Percentiles rank a stretch among this genome's conserved stretches.
Evolutionary conservation across 2,797 vertebrate genomes (phyloP).

Genomic region (Gallirallus australis): DNA sequence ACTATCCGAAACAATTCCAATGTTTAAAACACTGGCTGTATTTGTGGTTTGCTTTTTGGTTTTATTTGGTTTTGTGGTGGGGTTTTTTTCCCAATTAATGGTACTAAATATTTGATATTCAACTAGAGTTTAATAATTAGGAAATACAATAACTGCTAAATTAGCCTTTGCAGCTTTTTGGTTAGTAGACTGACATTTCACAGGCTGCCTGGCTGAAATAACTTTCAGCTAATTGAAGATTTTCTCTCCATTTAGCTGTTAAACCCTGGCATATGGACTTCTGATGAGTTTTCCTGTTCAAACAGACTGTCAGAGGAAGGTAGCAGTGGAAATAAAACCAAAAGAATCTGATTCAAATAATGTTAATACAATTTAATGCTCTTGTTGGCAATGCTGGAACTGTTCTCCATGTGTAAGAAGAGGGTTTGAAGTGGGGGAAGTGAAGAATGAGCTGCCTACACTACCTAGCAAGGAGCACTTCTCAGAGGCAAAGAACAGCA

Average conservation of each 20-base stretch:
- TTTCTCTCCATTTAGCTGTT: conserved; percentile 59
- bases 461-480: neutral
- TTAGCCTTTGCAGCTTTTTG: conserved; percentile 7
- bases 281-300: neutral
- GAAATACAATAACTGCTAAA: neutral
- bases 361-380: neutral
- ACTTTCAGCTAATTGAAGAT: conserved; percentile 61
- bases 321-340: neutral
- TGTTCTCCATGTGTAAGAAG: neutral
- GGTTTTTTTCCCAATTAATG: neutral
- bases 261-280: conserved; percentile 31
- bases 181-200: neutral
- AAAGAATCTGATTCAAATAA: neutral
- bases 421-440: neutral
- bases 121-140: neutral
- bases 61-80: too few species aligned
- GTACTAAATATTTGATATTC: neutral
- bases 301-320: neutral
- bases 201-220: conserved; percentile 1
- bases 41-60: neutral
- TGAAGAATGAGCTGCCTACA: neutral
- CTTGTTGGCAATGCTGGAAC: neutral
- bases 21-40: neutral
- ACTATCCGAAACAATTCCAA: neutral
- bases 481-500: neutral